Percentiles rank a stretch among this genome's conserved stretches.
phyloP scores from a whole-genome alignment of 2,888 invertebrate genomes.

The Amiota communis region DNA sequence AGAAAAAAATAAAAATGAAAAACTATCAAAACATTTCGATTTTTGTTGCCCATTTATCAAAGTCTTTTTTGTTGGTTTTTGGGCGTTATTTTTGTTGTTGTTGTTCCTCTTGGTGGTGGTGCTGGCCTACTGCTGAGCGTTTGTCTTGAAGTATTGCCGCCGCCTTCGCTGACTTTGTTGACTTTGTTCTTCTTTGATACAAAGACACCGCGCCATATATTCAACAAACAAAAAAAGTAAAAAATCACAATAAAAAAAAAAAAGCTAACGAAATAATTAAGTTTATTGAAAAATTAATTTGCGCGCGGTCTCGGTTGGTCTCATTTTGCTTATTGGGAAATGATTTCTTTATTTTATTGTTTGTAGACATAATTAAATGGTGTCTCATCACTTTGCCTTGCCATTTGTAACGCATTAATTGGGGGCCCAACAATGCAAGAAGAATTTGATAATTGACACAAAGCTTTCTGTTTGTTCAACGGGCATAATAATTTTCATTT shows the following conservation, averaged over 20 bases:
- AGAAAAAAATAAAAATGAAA: conserved; percentile 46
- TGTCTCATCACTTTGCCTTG: no score
- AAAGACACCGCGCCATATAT: background rate
- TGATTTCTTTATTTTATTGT: conserved; percentile 39
- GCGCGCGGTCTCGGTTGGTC: conserved; percentile 61
- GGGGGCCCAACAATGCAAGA: no score
- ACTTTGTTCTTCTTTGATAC: background rate
- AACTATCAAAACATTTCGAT: conserved; percentile 68
- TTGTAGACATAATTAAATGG: no score
- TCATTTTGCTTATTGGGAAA: conserved; percentile 66
- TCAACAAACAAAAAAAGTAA: no score
- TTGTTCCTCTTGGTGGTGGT: conserved; percentile 46
- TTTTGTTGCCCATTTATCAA: conserved; percentile 60
- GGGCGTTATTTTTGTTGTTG: conserved; percentile 37
- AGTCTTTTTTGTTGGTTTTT: conserved; percentile 9
- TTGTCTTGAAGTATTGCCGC: conserved; percentile 34
- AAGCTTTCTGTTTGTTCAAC: no score
- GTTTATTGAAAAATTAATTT: conserved; percentile 68
- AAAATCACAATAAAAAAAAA: background rate
- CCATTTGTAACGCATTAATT: no score
- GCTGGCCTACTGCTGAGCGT: no score
- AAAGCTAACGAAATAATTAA: conserved; percentile 46
- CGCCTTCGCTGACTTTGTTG: conserved; percentile 52
- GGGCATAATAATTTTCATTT: no score
- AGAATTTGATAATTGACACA: no score